Percentiles rank a stretch among this genome's conserved stretches.
Conservation (phyloP, 2,888 invertebrate genomes). For the Trichopoda pennipes region DNA sequence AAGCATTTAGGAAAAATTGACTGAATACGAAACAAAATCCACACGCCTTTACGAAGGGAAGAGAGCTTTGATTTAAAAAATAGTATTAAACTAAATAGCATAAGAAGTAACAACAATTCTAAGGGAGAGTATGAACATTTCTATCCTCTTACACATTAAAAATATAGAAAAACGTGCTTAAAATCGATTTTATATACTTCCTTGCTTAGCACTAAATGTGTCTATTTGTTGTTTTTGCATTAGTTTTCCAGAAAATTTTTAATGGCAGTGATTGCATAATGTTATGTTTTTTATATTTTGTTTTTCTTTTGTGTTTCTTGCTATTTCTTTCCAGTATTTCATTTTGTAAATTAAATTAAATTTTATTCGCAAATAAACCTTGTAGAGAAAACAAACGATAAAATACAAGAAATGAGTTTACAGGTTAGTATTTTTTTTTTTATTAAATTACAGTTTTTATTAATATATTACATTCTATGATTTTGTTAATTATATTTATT, state of each 20-base stretch:
- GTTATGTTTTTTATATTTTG: not conserved
- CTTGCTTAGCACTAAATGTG: no score
- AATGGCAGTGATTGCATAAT: conserved; percentile 40
- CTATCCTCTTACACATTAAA: no score
- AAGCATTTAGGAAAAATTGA: no score
- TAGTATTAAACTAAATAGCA: no score
- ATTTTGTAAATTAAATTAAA: conserved; percentile 22
- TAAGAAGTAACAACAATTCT: no score
- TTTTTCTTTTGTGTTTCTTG: conserved; percentile 9
- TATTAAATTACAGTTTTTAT: conserved; percentile 1
- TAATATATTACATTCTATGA: conserved; percentile 14
- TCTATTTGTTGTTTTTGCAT: no score
- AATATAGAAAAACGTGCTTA: no score
- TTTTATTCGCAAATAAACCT: conserved; percentile 28
- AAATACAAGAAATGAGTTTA: conserved; percentile 55
- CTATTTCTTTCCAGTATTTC: conserved; percentile 7
- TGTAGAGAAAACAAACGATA: conserved; percentile 26
- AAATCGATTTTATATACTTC: no score
- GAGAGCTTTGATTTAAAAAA: no score
- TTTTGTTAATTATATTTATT: not conserved
- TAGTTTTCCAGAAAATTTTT: not conserved
- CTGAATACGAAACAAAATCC: no score
- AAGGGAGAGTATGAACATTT: no score
- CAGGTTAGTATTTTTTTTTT: conserved; percentile 61
- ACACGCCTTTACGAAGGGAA: no score